These are phyloP conservation scores for Ramazzottius varieornatus DNA, from an alignment of 2,888 invertebrate species.

Conservation along the genomic window DNA sequence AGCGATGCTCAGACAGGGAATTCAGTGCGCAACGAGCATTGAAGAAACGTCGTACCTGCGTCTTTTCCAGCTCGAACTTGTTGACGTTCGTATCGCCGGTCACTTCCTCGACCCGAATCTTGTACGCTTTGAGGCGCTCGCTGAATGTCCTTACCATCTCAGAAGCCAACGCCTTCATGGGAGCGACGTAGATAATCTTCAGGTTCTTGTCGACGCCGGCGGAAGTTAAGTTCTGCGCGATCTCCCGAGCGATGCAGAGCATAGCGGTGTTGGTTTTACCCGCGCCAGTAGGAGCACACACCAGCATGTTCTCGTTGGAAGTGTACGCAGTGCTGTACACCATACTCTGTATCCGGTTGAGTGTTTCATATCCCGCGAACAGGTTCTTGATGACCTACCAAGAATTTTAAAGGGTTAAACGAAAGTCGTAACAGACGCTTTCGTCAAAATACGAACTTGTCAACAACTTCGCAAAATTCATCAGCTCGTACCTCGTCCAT, in stretches of 20 bases:
- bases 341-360: conserved; percentile 83
- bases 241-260: conserved; percentile 62
- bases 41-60: conserved; percentile 35
- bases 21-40: not conserved
- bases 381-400: conserved; percentile 54
- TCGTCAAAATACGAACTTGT: conserved; percentile 4
- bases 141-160: conserved; percentile 92
- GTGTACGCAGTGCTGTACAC: conserved; percentile 83
- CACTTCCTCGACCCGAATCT: conserved; percentile 60
- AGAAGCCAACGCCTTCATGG: conserved; percentile 95
- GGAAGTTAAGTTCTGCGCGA: conserved; percentile 49
- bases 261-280: conserved; percentile 97
- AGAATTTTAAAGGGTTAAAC: conserved; percentile 1
- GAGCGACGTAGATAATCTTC: conserved; percentile 86
- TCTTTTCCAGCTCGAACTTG: conserved; percentile 68
- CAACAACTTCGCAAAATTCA: not conserved
- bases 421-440: not conserved
- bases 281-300: conserved; percentile 95
- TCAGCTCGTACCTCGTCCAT: conserved; percentile 33
- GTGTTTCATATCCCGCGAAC: conserved; percentile 52
- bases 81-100: conserved; percentile 96
- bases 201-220: conserved; percentile 48
- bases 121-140: conserved; percentile 44
- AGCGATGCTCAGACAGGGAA: not conserved
- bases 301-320: conserved; percentile 80